A percentile compares a stretch with the other conserved stretches of the same genome.
Conservation (phyloP, 2,113 vertebrate genomes). For the Natator depressus region DNA sequence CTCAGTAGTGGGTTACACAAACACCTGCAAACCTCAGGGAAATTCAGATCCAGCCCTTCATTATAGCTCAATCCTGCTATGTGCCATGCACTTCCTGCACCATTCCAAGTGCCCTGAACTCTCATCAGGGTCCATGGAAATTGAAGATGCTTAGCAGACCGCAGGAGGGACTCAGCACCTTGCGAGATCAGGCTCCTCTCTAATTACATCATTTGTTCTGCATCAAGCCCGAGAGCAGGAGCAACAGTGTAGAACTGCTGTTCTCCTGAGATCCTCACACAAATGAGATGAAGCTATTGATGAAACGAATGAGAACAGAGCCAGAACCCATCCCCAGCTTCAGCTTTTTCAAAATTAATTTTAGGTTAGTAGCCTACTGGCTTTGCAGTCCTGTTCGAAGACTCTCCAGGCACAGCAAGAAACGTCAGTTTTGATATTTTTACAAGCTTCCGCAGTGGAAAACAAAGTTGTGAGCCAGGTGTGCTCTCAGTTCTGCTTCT, state of each 20-base stretch:
- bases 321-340: background rate
- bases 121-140: background rate
- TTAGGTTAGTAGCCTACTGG: background rate
- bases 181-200: background rate
- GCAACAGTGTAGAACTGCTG: background rate
- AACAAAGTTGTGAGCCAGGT: background rate
- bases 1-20: background rate
- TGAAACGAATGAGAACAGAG: background rate
- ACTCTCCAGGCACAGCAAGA: background rate
- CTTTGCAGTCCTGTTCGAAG: background rate
- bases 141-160: background rate
- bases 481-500: background rate
- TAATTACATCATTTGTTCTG: background rate
- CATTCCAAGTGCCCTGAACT: background rate
- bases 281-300: background rate
- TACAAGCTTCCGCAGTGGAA: background rate
- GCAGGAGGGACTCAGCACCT: background rate
- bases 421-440: fast-evolving
- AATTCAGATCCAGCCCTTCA: background rate
- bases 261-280: background rate
- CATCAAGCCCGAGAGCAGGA: background rate
- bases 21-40: background rate
- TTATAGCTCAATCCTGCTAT: background rate
- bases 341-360: background rate
- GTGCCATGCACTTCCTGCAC: background rate